Base-by-base conservation (phyloP, 2,888 invertebrate species). In the Tenthredo livida region DNA sequence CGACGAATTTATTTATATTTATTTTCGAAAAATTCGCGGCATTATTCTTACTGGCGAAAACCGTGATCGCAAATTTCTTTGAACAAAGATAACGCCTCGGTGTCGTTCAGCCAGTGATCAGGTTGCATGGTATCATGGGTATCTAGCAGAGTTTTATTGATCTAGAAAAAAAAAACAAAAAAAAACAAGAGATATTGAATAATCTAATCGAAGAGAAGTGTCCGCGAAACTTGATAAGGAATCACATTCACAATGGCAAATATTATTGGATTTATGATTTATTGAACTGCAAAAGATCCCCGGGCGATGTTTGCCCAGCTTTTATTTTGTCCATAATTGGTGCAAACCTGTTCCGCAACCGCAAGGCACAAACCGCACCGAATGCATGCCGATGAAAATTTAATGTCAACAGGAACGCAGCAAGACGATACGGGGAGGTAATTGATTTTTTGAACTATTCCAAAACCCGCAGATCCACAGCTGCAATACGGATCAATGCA, bases 321-420 rank as follows among this genome's bases (percentile, higher is more conserved):
- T 37, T 70, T 29, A n/a, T 37, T 70, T 37, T 33, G 6, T 33
- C 37, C 10, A 6, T 54, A 40, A 77, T 77, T 33, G n/a, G n/a
- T 25, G 29, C 54, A 2, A 37, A 92, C 93, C 90, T 91, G 88
- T 58, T 91, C 89, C 54, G 91, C 92, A 75, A 93, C 88, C 0
- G 91, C 90, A 4, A 91, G 87, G 33, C 93, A 93, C 73, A 92
- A 89, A 70, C 91, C 90, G 84, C 93, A 93, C 88, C 90, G 89
- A n/a, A 93, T 78, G 54, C 92, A 93, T 5, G 89, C 92, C 1
- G 93, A 91, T 7, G 91, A 90, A 17, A 92, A 88, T 82, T 89
- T 87, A 7, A 92, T 86, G 37, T 90, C 78, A 9, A 89, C 75
- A 9, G 70, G 73, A 29, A 86, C 84, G 7, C 87, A 85, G 0